phyloP scores from a whole-genome alignment of 2,888 invertebrate genomes.

The Pristionchus mayeri region DNA sequence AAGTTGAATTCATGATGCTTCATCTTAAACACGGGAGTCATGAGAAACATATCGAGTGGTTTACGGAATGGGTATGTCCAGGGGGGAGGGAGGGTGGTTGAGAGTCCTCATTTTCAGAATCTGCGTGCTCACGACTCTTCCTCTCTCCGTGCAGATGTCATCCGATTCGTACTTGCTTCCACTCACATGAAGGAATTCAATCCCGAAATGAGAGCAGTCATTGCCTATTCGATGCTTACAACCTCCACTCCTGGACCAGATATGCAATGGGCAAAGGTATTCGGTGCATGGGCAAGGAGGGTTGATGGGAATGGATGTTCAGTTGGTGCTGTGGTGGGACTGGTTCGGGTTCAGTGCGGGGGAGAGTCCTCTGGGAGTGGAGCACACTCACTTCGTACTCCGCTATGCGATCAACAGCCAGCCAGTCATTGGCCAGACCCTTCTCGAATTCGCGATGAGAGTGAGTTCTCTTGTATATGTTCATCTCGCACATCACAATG shows the following conservation, averaged over 20 bases:
- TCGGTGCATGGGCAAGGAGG: background rate
- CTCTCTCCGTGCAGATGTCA: slow-evolving; percentile 26
- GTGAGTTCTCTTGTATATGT: slow-evolving; percentile 7
- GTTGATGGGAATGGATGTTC: background rate
- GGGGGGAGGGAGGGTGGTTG: background rate
- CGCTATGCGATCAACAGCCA: slow-evolving; percentile 38
- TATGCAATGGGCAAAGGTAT: slow-evolving; percentile 46
- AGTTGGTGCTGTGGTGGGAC: slow-evolving; percentile 48
- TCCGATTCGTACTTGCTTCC: slow-evolving; percentile 1
- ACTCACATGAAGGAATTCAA: background rate
- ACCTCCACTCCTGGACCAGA: slow-evolving; percentile 14
- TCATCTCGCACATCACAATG: background rate
- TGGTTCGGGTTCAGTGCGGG: slow-evolving; percentile 3
- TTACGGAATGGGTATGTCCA: slow-evolving; percentile 24
- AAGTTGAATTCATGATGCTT: slow-evolving; percentile 21
- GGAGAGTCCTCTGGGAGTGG: background rate
- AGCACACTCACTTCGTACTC: background rate
- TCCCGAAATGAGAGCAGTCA: slow-evolving; percentile 12
- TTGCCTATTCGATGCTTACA: slow-evolving; percentile 21
- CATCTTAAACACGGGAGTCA: slow-evolving; percentile 19
- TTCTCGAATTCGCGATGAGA: slow-evolving; percentile 36
- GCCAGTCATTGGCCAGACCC: slow-evolving; percentile 17
- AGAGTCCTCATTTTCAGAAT: slow-evolving; percentile 5
- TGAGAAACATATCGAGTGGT: slow-evolving; percentile 47
- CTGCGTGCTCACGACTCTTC: slow-evolving; percentile 11